Base-by-base conservation (phyloP, 2,797 vertebrate species). In the Notoglanidium macrostoma region DNA sequence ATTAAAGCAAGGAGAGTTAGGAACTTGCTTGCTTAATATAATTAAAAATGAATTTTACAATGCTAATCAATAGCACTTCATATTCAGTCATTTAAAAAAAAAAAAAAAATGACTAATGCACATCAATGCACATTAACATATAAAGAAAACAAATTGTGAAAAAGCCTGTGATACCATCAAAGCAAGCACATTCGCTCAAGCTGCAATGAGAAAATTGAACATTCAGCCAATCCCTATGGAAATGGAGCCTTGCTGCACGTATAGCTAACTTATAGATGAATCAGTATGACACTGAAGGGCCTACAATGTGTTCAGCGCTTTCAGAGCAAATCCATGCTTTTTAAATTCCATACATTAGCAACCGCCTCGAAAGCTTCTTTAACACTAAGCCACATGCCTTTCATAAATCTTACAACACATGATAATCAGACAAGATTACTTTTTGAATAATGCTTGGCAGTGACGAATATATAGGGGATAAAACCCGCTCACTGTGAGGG, bases 61-160 rank as follows among this genome's bases (percentile, higher is more conserved):
- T 68, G 89, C 95, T 94, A 94, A 93, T 95, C 94, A 95, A 95
- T 94, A 95, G 94, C 95, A 51, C 90, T 93, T 87, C 54, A 87
- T 88, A 81, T 86, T 55, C 21, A 26, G 76, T 55, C 74, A 21
- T 55, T 19, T 21, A 17, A 32, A 79, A 79, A 72, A 17, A 32
- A 79, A 79, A 72, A 59, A 40, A 55, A 67, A 83, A 59, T 10
- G 59, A 87, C 68, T 72, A 79, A 32, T 55, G 46, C 83, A 88
- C 19, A 78, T 77, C 23, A 59, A 70, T 85, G 46, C 32, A 68
- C 32, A 54, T 35, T 84, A 67, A 70, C 65, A 84, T 40, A 46
- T 35, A 26, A 55, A 84, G 15, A 59, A 40, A 40, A 40, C 44
- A 85, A 23, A 15, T n/a, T 1, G 46, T 3, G 26, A 35, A 68